These are phyloP conservation scores for Glomeris maerens DNA, from an alignment of 1,140 invertebrate genomes.

Conservation along the genomic window DNA sequence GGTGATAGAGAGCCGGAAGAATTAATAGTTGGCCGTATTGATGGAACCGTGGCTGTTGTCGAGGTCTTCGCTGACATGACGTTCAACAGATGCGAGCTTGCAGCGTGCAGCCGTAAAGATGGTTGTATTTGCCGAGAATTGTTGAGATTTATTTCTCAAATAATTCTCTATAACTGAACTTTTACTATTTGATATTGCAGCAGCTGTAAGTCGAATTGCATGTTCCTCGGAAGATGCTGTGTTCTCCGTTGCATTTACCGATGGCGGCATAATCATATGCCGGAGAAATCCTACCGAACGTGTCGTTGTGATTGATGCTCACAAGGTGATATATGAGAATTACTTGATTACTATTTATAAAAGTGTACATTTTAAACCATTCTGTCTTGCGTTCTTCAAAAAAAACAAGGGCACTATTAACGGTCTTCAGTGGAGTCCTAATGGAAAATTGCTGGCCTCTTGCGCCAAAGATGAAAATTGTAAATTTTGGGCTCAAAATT, in stretches of 20 bases:
- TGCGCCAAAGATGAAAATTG: slow-evolving; percentile 29
- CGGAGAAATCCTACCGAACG: slow-evolving; percentile 27
- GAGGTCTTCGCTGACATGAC: slow-evolving; percentile 26
- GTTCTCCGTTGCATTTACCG: slow-evolving; percentile 41
- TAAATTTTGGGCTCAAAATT: slow-evolving; percentile 35
- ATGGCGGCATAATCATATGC: slow-evolving; percentile 41
- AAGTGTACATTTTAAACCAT: background rate
- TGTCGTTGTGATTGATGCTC: slow-evolving; percentile 33
- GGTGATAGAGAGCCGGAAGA: too few species aligned
- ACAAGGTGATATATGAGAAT: slow-evolving; percentile 38
- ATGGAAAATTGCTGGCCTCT: slow-evolving; percentile 37
- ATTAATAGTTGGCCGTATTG: slow-evolving; percentile 40
- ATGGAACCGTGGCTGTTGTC: slow-evolving; percentile 34
- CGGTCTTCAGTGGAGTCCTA: slow-evolving; percentile 37
- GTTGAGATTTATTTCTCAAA: too few species aligned
- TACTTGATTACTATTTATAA: slow-evolving; percentile 1
- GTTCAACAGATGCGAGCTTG: slow-evolving; percentile 30
- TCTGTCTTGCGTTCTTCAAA: too few species aligned
- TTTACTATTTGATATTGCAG: too few species aligned
- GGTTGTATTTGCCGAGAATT: too few species aligned
- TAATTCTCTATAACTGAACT: too few species aligned
- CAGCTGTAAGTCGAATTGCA: slow-evolving; percentile 37
- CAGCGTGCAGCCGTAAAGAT: slow-evolving; percentile 31
- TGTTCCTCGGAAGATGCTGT: slow-evolving; percentile 41
- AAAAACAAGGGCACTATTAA: slow-evolving; percentile 29